Conservation (phyloP, 2,888 invertebrate species). For the Lasioglossum lativentre region DNA sequence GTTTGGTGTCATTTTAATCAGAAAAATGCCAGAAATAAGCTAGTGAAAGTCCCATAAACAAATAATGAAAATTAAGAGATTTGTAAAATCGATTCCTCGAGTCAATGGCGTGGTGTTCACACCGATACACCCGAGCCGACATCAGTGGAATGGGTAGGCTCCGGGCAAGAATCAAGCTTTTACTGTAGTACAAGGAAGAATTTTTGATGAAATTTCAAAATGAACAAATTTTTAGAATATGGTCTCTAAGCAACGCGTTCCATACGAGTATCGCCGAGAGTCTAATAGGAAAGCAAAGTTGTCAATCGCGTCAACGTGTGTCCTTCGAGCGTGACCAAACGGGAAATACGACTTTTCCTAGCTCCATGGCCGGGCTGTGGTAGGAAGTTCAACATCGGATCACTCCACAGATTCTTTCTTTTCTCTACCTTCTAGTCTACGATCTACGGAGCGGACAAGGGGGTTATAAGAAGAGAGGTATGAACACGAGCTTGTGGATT, state of each 20-base stretch:
- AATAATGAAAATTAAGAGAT: too few species aligned
- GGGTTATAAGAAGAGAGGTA: slow-evolving; percentile 44
- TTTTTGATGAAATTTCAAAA: neutral
- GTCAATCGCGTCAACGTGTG: neutral
- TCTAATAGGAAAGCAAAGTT: neutral
- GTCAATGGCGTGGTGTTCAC: too few species aligned
- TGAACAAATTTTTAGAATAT: neutral
- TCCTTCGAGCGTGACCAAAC: slow-evolving; percentile 11
- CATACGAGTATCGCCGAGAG: too few species aligned
- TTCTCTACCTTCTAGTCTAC: slow-evolving; percentile 65
- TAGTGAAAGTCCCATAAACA: too few species aligned
- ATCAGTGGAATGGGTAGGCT: too few species aligned
- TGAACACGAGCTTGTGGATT: slow-evolving; percentile 64
- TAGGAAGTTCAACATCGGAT: slow-evolving; percentile 35
- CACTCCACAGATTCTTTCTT: slow-evolving; percentile 56
- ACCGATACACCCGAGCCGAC: too few species aligned
- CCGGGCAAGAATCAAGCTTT: too few species aligned
- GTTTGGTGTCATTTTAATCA: too few species aligned
- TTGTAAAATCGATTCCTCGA: too few species aligned
- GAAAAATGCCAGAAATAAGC: too few species aligned
- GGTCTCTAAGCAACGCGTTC: neutral
- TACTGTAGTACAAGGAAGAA: too few species aligned
- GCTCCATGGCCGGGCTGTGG: neutral
- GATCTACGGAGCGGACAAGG: slow-evolving; percentile 65
- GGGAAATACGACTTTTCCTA: slow-evolving; percentile 11